Evolutionary conservation across 2,113 vertebrate species (phyloP), one percentile per base, ranked within the genome.

Genomic region (Thymallus thymallus): DNA sequence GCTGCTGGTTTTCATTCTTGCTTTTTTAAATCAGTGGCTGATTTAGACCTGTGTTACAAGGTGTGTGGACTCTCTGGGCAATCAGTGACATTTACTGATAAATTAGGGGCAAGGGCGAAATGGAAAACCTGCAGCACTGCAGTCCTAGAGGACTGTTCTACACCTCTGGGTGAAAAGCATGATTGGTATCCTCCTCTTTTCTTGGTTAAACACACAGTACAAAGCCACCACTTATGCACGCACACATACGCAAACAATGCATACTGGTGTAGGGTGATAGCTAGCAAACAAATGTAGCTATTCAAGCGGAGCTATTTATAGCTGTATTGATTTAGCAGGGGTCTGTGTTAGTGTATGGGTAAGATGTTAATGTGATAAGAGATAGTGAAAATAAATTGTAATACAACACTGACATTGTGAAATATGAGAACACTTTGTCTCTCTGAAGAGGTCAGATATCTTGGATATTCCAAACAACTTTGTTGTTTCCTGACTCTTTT

Each of bases 181-280:
- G 26, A 16, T 9, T 64, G 9, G 13, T 22, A 6, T 29, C 29
- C 62, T 30, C 24, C 14, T 26, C 13, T 64, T 64, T 29, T 29
- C 24, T 64, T 7, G 9, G 26, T 24, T 29, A 60, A 26, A 71
- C 70, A 62, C 70, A 62, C 2, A 35, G 5, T 23, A 14, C 22
- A 51, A 51, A 51, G 48, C 48, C 48, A 18, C 13, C 70, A 62
- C 6, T 16, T n/a, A n/a, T 23, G 20, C 35, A 41, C 6, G 20
- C 35, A 46, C 35, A 45, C 66, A 45, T 6, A 45, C 35, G 22
- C 41, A 69, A 14, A 26, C 71, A 48, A 26, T 41, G 61, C 16
- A 16, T 35, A 20, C n/a, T 64, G 71, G 61, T 64, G 71, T n/a
- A 20, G 61, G 71, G 14, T 64, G 71, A 73, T 73, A 64, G 23